A percentile compares a stretch with the other conserved stretches of the same genome.
phyloP scores from a whole-genome alignment of 2,113 vertebrate genomes.

The Ascaphus truei region DNA sequence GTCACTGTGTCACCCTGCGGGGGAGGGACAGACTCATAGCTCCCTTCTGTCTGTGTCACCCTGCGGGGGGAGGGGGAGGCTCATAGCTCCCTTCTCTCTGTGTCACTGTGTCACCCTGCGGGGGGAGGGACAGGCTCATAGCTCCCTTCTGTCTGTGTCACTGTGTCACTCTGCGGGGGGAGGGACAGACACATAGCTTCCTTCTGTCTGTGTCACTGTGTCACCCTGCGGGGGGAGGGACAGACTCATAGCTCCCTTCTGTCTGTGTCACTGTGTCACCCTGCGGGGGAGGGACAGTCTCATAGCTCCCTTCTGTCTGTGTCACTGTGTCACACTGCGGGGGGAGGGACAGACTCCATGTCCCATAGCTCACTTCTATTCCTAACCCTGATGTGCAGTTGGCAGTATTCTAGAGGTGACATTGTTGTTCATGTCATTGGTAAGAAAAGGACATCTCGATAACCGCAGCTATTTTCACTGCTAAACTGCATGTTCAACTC shows the following conservation, averaged over 20 bases:
- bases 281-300: neutral
- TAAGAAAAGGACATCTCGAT: neutral
- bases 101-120: neutral
- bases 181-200: neutral
- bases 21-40: neutral
- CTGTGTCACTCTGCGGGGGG: conserved; percentile 19
- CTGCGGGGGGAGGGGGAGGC: neutral
- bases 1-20: conserved; percentile 14
- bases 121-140: neutral
- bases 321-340: neutral
- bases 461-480: neutral
- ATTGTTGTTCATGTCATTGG: neutral
- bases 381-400: neutral
- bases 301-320: neutral
- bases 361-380: neutral
- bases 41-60: neutral
- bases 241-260: neutral
- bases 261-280: neutral
- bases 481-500: neutral
- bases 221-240: neutral
- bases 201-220: neutral
- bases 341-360: neutral
- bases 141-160: neutral
- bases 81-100: neutral
- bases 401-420: neutral